Evolutionary conservation across 1,140 invertebrate species (phyloP), one percentile per base, ranked within the genome.

Genomic region (Tetramorium alpestre): DNA sequence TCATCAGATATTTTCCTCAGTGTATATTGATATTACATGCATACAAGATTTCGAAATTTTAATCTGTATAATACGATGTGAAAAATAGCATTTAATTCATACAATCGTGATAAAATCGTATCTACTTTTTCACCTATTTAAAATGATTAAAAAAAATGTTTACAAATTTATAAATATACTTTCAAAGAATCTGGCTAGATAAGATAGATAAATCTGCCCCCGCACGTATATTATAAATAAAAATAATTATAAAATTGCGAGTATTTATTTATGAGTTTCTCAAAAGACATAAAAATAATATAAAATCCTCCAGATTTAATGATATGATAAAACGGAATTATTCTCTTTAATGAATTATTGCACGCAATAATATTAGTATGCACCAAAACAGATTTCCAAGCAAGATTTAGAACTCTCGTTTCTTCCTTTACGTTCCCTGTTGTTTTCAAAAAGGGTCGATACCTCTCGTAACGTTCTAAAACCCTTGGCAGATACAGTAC

Each of bases 271-370:
- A 16, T 70, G 13, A 16, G 22, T 72, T 10, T 54, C 10, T 22
- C 7, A 49, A 70, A 25, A 51, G 22, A n/a, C 5, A 33, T 33
- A n/a, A 73, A 22, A 11, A 56, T 54, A 54, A 72, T 54, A 54
- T 54, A 7, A 73, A 76, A 10, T 8, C 6, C 25, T 44, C 3
- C 5, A 58, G 38, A n/a, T 56, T 41, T 41, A 13, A 44, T 60
- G 7, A n/a, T 1, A 8, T 8, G 16, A 25, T 44, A 41, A 41
- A 33, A 25, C 25, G 7, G 3, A 56, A 41, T 56, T 73, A 56
- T 54, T 72, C 10, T 75, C 49, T n/a, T 47, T 38, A 75, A 22
- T 2, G 16, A 75, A 56, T n/a, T 72, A 56, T 75, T 7, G n/a
- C 28, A 22, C 18, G n/a, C 2, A 75, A 22, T 73, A 56, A 73